These are phyloP conservation scores for Speoplatyrhinus poulsoni DNA, from an alignment of 2,113 vertebrate genomes.

Conservation along the genomic window DNA sequence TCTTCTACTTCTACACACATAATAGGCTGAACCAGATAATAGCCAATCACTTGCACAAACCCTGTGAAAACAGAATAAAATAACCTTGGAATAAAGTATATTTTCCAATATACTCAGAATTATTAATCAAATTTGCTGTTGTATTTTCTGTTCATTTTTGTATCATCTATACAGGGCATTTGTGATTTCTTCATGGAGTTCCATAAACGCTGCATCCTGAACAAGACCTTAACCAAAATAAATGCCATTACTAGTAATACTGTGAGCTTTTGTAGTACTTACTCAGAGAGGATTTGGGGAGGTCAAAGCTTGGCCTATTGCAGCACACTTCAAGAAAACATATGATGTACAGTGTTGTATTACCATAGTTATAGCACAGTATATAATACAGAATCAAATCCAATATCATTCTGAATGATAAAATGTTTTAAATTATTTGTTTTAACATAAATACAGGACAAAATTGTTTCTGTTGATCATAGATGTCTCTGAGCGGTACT, in stretches of 20 bases:
- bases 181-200: constrained; percentile 25
- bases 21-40: background rate
- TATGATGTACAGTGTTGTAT: background rate
- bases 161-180: constrained; percentile 22
- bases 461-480: constrained; percentile 9
- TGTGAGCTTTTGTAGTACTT: background rate
- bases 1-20: no score
- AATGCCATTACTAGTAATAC: constrained; percentile 5
- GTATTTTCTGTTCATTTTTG: constrained; percentile 18
- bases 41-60: background rate
- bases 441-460: background rate
- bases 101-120: constrained; percentile 1
- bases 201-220: constrained; percentile 2
- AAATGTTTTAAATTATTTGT: no score
- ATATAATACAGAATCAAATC: constrained; percentile 8
- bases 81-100: background rate
- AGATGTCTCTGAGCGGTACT: background rate
- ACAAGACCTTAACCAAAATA: constrained; percentile 9
- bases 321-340: background rate
- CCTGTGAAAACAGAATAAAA: background rate
- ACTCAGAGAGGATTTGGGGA: constrained; percentile 16
- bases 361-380: constrained; percentile 16
- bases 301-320: constrained; percentile 9
- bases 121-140: background rate
- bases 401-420: background rate